Evolutionary conservation across 2,888 invertebrate species (phyloP).

Genomic region (Gari tellinella): DNA sequence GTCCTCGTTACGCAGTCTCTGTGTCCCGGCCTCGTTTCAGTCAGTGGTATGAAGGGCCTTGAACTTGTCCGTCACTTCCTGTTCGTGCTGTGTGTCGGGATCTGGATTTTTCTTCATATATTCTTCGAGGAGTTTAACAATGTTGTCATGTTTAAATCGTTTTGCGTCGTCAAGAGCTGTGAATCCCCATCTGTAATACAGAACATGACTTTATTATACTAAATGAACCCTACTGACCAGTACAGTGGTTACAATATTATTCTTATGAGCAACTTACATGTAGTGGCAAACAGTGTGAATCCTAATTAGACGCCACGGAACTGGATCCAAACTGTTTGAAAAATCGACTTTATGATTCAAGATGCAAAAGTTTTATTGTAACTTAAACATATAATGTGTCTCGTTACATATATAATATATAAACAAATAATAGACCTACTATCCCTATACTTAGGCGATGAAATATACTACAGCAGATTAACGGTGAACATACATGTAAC

Average conservation of each 20-base stretch:
- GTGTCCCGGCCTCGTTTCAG: background rate
- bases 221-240: background rate
- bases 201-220: background rate
- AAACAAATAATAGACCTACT: background rate
- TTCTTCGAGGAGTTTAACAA: conserved; percentile 87
- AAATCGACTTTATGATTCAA: too few species aligned
- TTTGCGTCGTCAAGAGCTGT: conserved; percentile 95
- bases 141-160: conserved; percentile 91
- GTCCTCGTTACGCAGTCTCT: too few species aligned
- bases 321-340: too few species aligned
- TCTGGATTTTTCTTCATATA: conserved; percentile 47
- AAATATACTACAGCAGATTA: too few species aligned
- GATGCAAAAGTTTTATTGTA: too few species aligned
- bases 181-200: conserved; percentile 91
- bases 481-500: too few species aligned
- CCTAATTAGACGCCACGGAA: too few species aligned
- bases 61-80: background rate
- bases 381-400: too few species aligned
- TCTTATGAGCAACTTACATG: too few species aligned
- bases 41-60: conserved; percentile 8
- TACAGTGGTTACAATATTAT: too few species aligned
- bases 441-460: too few species aligned
- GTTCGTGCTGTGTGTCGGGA: conserved; percentile 4
- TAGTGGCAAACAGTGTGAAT: too few species aligned
- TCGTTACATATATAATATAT: background rate